These are phyloP conservation scores for Pipistrellus pygmaeus DNA, from an alignment of 2,797 vertebrate species.

Conservation along the genomic window DNA sequence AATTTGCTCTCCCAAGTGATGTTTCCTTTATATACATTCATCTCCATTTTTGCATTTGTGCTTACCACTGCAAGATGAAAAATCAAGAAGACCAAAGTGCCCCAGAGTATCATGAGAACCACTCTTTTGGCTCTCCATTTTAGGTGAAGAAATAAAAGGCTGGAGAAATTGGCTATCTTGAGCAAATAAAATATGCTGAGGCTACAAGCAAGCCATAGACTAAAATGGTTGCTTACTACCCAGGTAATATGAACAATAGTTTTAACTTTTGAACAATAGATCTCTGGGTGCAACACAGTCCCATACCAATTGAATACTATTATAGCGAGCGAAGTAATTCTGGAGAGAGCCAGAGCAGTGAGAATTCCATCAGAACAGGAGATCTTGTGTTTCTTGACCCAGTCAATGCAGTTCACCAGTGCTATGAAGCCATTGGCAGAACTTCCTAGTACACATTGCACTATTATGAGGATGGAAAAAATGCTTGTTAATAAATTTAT, in stretches of 20 bases:
- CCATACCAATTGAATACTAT: neutral
- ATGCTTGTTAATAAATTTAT: accelerated
- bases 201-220: neutral
- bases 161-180: neutral
- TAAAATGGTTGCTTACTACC: neutral
- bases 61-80: neutral
- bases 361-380: too few species aligned
- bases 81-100: neutral
- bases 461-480: too few species aligned
- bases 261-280: neutral
- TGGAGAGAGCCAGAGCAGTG: too few species aligned
- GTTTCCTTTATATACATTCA: neutral
- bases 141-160: neutral
- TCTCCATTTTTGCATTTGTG: neutral
- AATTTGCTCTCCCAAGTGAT: neutral
- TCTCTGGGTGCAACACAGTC: neutral
- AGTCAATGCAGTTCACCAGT: too few species aligned
- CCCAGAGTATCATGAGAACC: neutral
- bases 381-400: too few species aligned
- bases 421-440: too few species aligned
- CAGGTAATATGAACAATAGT: neutral
- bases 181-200: neutral
- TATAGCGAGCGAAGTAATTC: neutral
- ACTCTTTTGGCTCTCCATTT: neutral
- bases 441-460: too few species aligned